Evolutionary conservation across 2,113 vertebrate genomes (phyloP).

Genomic region (Prochilodus magdalenae): DNA sequence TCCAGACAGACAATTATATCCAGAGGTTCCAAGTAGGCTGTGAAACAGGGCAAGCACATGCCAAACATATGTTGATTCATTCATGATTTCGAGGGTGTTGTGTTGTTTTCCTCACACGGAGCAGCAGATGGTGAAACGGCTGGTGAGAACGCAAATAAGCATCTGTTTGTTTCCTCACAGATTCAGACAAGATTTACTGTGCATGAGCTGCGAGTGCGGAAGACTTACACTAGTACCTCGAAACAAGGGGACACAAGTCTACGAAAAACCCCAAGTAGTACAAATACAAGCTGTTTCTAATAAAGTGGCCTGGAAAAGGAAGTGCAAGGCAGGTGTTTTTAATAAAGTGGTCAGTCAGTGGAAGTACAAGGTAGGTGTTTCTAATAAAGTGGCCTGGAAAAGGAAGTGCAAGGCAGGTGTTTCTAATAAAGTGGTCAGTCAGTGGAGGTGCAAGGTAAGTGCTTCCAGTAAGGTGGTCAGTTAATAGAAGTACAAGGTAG

Average conservation of each 20-base stretch:
- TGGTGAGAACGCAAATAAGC: conserved; percentile 41
- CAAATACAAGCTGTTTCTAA: too few relatives aligned
- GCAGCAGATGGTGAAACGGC: conserved; percentile 50
- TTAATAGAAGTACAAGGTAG: too few relatives aligned
- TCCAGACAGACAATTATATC: conserved; percentile 1
- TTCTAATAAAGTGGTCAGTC: too few relatives aligned
- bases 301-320: too few relatives aligned
- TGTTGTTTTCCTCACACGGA: conserved; percentile 18
- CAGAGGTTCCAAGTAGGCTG: conserved; percentile 8
- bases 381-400: too few relatives aligned
- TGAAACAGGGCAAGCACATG: conserved; percentile 8
- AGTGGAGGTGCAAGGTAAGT: too few relatives aligned
- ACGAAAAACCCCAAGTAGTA: too few relatives aligned
- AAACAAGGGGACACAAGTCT: not conserved
- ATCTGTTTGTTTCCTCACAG: conserved; percentile 46
- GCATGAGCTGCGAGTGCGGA: not conserved
- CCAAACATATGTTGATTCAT: conserved; percentile 45
- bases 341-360: too few relatives aligned
- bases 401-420: too few relatives aligned
- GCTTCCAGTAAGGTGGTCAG: too few relatives aligned
- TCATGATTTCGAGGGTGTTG: conserved; percentile 24
- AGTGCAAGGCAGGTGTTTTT: too few relatives aligned
- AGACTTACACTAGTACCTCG: not conserved
- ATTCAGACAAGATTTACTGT: conserved; percentile 20
- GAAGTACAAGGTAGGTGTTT: too few relatives aligned